phyloP scores from a whole-genome alignment of 2,797 vertebrate genomes.

The Acrocephalus scirpaceus region DNA sequence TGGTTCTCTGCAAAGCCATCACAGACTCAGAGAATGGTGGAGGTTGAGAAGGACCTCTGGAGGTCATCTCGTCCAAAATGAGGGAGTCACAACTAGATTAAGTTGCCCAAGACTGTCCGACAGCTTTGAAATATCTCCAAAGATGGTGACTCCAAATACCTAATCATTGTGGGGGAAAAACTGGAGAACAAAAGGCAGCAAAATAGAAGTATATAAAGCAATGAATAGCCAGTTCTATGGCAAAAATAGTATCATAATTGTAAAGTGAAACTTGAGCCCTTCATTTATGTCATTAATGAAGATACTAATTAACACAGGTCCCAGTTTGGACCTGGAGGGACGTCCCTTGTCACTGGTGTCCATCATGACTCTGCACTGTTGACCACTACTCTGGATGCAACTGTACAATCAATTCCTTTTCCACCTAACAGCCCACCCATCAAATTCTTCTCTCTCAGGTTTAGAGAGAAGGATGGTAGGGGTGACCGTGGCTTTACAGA shows the following conservation, averaged over 20 bases:
- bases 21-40: not conserved
- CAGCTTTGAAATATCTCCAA: not conserved
- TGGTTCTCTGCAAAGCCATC: not conserved
- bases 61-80: not conserved
- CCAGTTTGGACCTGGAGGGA: not conserved
- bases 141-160: not conserved
- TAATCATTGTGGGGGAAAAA: not conserved
- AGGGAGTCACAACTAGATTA: not conserved
- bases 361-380: rapidly evolving
- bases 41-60: not conserved
- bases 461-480: too few species aligned
- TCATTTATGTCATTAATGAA: not conserved
- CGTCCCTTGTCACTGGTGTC: not conserved
- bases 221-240: not conserved
- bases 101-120: not conserved
- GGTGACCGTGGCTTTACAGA: rapidly evolving
- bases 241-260: not conserved
- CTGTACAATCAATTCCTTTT: not conserved
- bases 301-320: not conserved
- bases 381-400: not conserved
- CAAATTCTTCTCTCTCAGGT: not conserved
- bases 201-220: not conserved
- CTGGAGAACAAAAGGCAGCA: not conserved
- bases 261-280: not conserved
- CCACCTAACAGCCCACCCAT: not conserved